phyloP scores from a whole-genome alignment of 2,888 invertebrate genomes.

The Drosophila eohydei region DNA sequence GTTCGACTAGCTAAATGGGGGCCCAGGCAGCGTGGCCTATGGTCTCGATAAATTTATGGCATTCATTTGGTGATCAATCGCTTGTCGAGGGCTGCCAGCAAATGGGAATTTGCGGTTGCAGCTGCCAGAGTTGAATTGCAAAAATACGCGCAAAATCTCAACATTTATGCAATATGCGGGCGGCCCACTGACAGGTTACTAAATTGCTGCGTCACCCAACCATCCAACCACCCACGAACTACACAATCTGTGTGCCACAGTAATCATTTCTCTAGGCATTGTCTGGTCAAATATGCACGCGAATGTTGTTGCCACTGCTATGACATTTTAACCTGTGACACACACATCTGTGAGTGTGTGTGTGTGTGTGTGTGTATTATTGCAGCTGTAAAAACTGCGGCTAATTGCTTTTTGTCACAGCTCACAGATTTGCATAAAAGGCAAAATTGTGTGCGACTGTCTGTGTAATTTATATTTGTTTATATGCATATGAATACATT shows the following conservation, averaged over 20 bases:
- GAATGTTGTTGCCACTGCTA: constrained; percentile 26
- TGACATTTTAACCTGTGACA: constrained; percentile 52
- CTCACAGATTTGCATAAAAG: constrained; percentile 71
- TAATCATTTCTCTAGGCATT: constrained; percentile 1
- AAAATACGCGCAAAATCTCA: constrained; percentile 16
- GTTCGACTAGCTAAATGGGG: constrained; percentile 8
- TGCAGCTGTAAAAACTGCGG: constrained; percentile 69
- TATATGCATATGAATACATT: constrained; percentile 73
- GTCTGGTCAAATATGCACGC: constrained; percentile 14
- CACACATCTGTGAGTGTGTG: background rate
- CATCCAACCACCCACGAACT: background rate
- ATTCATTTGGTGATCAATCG: constrained; percentile 70
- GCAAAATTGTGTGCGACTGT: constrained; percentile 49
- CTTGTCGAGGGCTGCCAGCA: constrained; percentile 49
- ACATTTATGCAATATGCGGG: constrained; percentile 25
- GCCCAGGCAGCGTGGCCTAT: background rate
- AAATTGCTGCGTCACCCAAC: constrained; percentile 1
- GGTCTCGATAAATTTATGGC: constrained; percentile 63
- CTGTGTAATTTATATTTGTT: constrained; percentile 76
- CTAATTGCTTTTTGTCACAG: constrained; percentile 71
- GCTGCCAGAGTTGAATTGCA: constrained; percentile 19
- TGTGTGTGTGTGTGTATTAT: constrained; percentile 25
- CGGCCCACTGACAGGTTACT: background rate
- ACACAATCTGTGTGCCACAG: background rate
- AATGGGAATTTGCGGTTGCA: constrained; percentile 70